A percentile compares a stretch with the other conserved stretches of the same genome.
Conservation (phyloP, 1,140 invertebrate genomes). For the Sycophaga agraensis region DNA sequence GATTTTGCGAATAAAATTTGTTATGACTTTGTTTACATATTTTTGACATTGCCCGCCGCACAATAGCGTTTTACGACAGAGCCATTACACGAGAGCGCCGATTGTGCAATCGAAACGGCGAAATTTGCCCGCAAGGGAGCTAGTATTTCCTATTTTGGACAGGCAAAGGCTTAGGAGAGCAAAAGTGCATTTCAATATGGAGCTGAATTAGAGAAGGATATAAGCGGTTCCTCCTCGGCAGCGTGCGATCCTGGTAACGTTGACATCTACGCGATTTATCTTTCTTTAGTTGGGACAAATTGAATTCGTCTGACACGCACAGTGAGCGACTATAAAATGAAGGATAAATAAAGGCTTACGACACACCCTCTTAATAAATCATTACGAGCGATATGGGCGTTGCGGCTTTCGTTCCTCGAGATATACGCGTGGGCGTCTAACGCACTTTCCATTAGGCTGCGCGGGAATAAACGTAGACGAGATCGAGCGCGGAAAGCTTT, state of each 20-base stretch:
- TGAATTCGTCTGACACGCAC: constrained; percentile 34
- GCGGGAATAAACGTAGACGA: not conserved
- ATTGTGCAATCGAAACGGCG: too few relatives aligned
- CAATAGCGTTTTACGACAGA: too few relatives aligned
- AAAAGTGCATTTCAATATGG: constrained; percentile 4
- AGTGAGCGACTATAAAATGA: constrained; percentile 6
- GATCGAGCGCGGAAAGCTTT: too few relatives aligned
- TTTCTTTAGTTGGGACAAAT: constrained; percentile 50
- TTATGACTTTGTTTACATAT: too few relatives aligned
- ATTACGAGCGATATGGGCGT: not conserved
- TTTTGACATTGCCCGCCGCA: too few relatives aligned
- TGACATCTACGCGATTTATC: constrained; percentile 58
- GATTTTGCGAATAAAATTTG: too few relatives aligned
- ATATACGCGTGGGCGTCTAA: not conserved
- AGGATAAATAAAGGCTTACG: not conserved
- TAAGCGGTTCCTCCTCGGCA: constrained; percentile 6
- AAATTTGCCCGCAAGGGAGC: too few relatives aligned
- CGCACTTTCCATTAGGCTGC: not conserved
- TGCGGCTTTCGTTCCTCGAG: not conserved
- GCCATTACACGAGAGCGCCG: too few relatives aligned
- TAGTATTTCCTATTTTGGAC: constrained; percentile 3
- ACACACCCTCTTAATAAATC: constrained; percentile 23
- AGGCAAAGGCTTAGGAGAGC: not conserved
- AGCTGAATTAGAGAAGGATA: constrained; percentile 28
- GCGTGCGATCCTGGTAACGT: constrained; percentile 47